These are phyloP conservation scores for Sminthurinus signatus DNA, from an alignment of 1,140 invertebrate genomes.

Conservation along the genomic window DNA sequence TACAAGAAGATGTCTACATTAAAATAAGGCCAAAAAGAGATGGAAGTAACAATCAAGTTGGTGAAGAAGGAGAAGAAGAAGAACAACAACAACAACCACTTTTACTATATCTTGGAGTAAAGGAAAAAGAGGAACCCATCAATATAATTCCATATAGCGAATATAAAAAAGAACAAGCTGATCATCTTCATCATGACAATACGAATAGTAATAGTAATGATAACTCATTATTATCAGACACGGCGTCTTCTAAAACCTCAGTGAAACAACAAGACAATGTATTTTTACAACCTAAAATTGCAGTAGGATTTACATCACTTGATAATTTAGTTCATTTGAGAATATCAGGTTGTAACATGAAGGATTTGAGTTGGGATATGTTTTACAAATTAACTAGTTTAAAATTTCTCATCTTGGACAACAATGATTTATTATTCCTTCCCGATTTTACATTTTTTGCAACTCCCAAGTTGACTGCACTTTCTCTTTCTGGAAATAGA, in stretches of 20 bases:
- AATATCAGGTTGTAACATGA: conserved; percentile 54
- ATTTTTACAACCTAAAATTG: conserved; percentile 23
- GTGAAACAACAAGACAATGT: conserved; percentile 44
- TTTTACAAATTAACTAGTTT: conserved; percentile 57
- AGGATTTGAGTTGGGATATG: conserved; percentile 61
- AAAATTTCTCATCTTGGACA: conserved; percentile 56
- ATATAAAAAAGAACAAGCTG: conserved; percentile 51
- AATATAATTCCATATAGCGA: conserved; percentile 55
- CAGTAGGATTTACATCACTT: conserved; percentile 52
- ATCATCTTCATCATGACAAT: no score
- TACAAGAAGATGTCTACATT: not conserved
- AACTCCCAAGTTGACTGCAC: conserved; percentile 54
- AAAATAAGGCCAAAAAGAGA: not conserved
- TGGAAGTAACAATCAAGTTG: conserved; percentile 9
- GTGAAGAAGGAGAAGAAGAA: no score
- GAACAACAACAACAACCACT: no score
- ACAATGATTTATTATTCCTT: conserved; percentile 57
- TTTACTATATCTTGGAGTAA: conserved; percentile 10
- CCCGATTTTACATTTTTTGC: conserved; percentile 63
- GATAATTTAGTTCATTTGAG: conserved; percentile 53
- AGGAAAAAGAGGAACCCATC: conserved; percentile 1
- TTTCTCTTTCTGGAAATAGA: conserved; percentile 59
- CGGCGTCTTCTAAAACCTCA: no score
- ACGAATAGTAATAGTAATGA: conserved; percentile 38
- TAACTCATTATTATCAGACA: conserved; percentile 14